These are phyloP conservation scores for Brachionus paranguensis DNA, from an alignment of 1,140 invertebrate genomes.

Conservation along the genomic window DNA sequence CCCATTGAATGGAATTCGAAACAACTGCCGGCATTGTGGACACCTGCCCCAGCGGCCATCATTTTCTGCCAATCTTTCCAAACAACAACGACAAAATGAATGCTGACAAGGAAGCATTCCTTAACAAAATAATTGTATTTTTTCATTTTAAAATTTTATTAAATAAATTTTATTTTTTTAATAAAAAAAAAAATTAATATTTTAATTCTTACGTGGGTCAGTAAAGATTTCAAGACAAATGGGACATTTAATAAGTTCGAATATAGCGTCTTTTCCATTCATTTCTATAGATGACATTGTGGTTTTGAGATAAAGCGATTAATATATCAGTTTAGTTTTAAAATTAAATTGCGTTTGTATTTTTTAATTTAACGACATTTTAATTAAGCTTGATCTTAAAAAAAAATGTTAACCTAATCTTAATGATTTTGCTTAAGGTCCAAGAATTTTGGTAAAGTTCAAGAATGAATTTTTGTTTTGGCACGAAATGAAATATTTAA, in stretches of 20 bases:
- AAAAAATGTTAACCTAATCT: not conserved
- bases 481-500: not conserved
- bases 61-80: conserved; percentile 24
- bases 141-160: not conserved
- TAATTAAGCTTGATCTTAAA: conserved; percentile 1
- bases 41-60: conserved; percentile 40
- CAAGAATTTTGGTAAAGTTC: not conserved
- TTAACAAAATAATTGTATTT: not conserved
- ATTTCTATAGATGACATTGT: not conserved
- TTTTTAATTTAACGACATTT: not conserved
- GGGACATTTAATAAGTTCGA: conserved; percentile 40
- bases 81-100: conserved; percentile 32
- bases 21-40: conserved; percentile 35
- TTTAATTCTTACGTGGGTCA: conserved; percentile 10
- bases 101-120: conserved; percentile 41
- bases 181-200: not conserved
- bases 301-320: not conserved
- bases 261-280: conserved; percentile 34
- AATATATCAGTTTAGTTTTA: not conserved
- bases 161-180: not conserved
- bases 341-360: not conserved
- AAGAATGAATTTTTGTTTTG: not conserved
- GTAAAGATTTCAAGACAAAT: conserved; percentile 39
- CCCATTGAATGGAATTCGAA: conserved; percentile 30
- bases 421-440: not conserved